phyloP scores from a whole-genome alignment of 2,888 invertebrate species.

The Leucophora obtusa region DNA sequence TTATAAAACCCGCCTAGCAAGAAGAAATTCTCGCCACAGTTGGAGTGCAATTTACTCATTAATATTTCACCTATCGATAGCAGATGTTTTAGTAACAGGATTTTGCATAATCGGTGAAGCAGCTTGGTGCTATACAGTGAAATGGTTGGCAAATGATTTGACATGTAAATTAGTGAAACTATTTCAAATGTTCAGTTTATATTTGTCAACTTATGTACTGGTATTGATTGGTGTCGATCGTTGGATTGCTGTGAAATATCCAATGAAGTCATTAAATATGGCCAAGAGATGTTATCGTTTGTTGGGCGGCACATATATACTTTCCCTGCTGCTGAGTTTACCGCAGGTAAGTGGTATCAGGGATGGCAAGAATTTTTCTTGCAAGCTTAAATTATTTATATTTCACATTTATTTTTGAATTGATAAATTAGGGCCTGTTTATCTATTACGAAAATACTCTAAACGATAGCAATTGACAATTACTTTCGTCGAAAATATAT shows the following conservation, averaged over 20 bases:
- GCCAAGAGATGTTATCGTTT: slow-evolving; percentile 84
- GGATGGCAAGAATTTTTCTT: too few relatives aligned
- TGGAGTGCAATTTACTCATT: slow-evolving; percentile 86
- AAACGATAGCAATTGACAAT: too few relatives aligned
- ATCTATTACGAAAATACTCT: too few relatives aligned
- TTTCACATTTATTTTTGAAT: too few relatives aligned
- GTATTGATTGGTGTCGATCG: slow-evolving; percentile 91
- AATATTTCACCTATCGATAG: slow-evolving; percentile 79
- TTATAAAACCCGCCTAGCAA: slow-evolving; percentile 81
- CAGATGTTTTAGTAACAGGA: slow-evolving; percentile 88
- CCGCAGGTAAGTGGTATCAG: slow-evolving; percentile 46
- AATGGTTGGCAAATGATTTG: slow-evolving; percentile 88
- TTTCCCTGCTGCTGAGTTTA: slow-evolving; percentile 86
- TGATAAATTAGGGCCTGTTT: too few relatives aligned
- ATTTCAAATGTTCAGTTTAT: slow-evolving; percentile 89
- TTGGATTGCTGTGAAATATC: slow-evolving; percentile 89
- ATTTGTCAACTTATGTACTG: slow-evolving; percentile 89
- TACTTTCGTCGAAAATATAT: too few relatives aligned
- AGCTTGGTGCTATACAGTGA: slow-evolving; percentile 88
- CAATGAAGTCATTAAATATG: slow-evolving; percentile 85
- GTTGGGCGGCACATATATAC: slow-evolving; percentile 84
- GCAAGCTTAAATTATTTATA: too few relatives aligned
- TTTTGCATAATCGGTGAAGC: slow-evolving; percentile 91
- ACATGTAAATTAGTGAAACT: slow-evolving; percentile 90
- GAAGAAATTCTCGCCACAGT: slow-evolving; percentile 81